A percentile compares a stretch with the other conserved stretches of the same genome.
Conservation (phyloP, 2,113 vertebrate genomes). For the Eonycteris spelaea region DNA sequence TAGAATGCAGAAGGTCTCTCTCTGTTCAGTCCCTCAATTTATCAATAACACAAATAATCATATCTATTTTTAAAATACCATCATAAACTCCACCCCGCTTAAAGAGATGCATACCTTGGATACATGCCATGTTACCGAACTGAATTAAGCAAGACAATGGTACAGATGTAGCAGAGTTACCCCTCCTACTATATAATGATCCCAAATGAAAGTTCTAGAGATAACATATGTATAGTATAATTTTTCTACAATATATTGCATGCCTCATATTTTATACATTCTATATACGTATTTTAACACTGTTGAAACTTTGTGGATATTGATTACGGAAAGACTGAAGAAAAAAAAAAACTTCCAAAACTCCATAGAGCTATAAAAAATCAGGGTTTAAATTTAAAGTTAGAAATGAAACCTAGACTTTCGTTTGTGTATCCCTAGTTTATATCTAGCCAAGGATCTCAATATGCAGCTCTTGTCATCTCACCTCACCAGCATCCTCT, state of each 20-base stretch:
- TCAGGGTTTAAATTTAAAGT: not conserved
- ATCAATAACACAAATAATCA: not conserved
- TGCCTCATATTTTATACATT: not conserved
- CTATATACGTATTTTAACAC: not conserved
- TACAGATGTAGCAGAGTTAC: not conserved
- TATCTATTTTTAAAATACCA: not conserved
- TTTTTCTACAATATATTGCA: not conserved
- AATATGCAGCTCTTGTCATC: not conserved
- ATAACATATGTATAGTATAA: not conserved
- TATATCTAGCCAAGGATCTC: not conserved
- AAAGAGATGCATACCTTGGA: not conserved
- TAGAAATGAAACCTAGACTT: not conserved
- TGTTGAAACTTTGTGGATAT: not conserved
- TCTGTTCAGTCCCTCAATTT: not conserved
- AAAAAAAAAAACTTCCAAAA: not conserved
- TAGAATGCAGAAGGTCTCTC: not conserved
- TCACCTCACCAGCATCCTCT: not conserved
- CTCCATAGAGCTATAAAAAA: not conserved
- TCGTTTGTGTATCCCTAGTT: not conserved
- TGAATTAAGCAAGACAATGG: not conserved
- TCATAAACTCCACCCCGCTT: not conserved
- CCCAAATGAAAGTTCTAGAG: not conserved
- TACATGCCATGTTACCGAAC: not conserved
- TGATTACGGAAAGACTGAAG: not conserved
- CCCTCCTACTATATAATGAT: not conserved